phyloP scores from a whole-genome alignment of 2,113 vertebrate species.

The Anolis sagrei region DNA sequence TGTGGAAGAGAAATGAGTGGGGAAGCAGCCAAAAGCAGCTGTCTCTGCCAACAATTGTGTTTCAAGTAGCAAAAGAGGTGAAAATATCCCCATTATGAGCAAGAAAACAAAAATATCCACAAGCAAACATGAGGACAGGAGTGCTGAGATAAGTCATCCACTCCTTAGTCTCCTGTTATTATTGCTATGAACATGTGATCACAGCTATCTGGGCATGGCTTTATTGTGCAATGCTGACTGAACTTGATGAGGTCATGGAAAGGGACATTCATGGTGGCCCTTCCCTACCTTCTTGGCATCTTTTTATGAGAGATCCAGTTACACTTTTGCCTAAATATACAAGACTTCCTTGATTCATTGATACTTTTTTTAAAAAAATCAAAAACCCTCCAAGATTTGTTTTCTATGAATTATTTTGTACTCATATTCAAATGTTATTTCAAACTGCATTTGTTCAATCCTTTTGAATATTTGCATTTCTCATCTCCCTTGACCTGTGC shows the following conservation, averaged over 20 bases:
- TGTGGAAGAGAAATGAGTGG: slow-evolving; percentile 2
- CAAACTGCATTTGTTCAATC: background rate
- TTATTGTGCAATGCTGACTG: background rate
- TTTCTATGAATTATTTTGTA: background rate
- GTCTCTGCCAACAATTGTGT: background rate
- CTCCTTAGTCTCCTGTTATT: background rate
- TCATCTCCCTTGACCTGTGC: background rate
- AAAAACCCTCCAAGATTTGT: background rate
- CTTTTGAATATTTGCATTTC: background rate
- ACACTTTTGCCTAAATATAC: background rate
- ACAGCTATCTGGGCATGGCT: background rate
- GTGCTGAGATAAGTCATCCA: background rate
- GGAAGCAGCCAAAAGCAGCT: slow-evolving; percentile 18
- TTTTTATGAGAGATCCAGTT: background rate
- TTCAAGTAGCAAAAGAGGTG: background rate
- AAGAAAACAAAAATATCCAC: background rate
- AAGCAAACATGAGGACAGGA: background rate
- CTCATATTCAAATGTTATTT: background rate
- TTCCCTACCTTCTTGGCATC: background rate
- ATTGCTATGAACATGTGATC: background rate
- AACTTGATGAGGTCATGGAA: background rate
- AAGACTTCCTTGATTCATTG: too few relatives aligned
- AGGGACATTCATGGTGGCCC: background rate
- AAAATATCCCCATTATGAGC: background rate
- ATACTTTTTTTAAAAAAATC: too few relatives aligned